These are phyloP conservation scores for Leptoclinus maculatus DNA, from an alignment of 2,797 vertebrate genomes.

Conservation along the genomic window DNA sequence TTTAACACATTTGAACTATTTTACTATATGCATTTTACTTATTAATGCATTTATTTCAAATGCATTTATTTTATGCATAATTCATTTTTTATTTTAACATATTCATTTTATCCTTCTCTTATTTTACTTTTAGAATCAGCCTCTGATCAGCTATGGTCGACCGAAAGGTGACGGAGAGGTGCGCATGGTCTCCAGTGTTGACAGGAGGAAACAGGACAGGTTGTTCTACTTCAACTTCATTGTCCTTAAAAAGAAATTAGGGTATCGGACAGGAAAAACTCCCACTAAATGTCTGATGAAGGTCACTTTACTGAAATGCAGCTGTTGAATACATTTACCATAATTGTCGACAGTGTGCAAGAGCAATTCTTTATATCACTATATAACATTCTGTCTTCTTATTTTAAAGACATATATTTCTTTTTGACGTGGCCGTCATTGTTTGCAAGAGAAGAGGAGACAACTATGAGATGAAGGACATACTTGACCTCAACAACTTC, in stretches of 20 bases:
- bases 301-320: background rate
- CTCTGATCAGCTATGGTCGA: conserved; percentile 88
- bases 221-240: conserved; percentile 66
- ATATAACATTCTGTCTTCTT: background rate
- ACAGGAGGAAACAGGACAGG: conserved; percentile 95
- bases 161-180: conserved; percentile 95
- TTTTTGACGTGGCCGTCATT: conserved; percentile 93
- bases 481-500: conserved; percentile 93
- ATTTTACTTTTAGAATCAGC: conserved; percentile 86
- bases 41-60: background rate
- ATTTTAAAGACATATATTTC: conserved; percentile 90
- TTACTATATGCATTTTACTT: background rate
- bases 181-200: conserved; percentile 87
- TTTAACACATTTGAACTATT: background rate
- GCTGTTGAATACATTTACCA: background rate
- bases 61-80: background rate
- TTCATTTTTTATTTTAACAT: background rate
- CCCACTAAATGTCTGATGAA: background rate
- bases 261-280: background rate
- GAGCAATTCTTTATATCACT: background rate
- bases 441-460: conserved; percentile 94
- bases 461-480: conserved; percentile 97
- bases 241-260: background rate
- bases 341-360: background rate
- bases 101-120: background rate